phyloP scores from a whole-genome alignment of 2,888 invertebrate genomes.

The Polymixis flavicincta region DNA sequence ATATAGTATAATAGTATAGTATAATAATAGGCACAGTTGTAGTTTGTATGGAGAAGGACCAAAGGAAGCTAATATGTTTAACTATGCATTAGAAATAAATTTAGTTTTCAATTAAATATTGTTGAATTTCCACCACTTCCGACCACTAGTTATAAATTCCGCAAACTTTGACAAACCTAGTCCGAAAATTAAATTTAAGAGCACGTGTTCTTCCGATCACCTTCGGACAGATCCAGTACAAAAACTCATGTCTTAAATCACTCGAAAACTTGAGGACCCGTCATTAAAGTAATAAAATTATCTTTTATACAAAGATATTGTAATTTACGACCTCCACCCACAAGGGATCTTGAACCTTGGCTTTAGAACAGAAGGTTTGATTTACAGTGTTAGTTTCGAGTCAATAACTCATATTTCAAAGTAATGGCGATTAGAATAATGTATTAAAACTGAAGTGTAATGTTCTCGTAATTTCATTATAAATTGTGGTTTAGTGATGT shows the following conservation, averaged over 20 bases:
- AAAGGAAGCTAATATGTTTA: too few relatives aligned
- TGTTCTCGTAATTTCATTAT: slow-evolving; percentile 62
- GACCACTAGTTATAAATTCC: not conserved
- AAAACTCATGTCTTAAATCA: slow-evolving; percentile 68
- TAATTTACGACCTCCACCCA: slow-evolving; percentile 57
- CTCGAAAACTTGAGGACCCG: slow-evolving; percentile 61
- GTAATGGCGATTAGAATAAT: slow-evolving; percentile 67
- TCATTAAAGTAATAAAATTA: slow-evolving; percentile 72
- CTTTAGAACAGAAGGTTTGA: not conserved
- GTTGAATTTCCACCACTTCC: too few relatives aligned
- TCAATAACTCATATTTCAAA: slow-evolving; percentile 63
- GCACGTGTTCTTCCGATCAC: slow-evolving; percentile 62
- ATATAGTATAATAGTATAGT: too few relatives aligned
- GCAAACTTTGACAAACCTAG: slow-evolving; percentile 57
- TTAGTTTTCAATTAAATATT: too few relatives aligned
- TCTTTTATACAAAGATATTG: slow-evolving; percentile 58
- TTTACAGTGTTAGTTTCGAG: not conserved
- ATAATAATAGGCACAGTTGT: too few relatives aligned
- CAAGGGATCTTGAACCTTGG: slow-evolving; percentile 38
- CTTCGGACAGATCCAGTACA: slow-evolving; percentile 56
- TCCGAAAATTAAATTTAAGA: slow-evolving; percentile 54
- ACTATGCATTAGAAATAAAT: too few relatives aligned
- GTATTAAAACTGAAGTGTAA: slow-evolving; percentile 63
- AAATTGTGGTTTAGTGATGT: slow-evolving; percentile 43
- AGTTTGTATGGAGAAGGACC: too few relatives aligned